phyloP scores from a whole-genome alignment of 2,888 invertebrate species.

The Vesta saturnalis region DNA sequence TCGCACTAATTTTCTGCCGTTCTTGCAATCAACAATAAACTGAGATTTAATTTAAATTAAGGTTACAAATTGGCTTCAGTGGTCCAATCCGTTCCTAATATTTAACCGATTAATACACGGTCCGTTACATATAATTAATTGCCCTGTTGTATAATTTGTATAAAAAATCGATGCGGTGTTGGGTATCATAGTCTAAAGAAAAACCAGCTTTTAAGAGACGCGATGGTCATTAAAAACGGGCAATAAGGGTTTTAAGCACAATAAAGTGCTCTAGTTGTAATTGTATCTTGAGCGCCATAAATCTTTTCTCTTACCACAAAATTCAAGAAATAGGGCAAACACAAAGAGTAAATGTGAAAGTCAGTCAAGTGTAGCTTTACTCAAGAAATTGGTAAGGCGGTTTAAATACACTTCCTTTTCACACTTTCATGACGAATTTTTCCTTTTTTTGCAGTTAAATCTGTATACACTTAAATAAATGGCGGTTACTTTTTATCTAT shows the following conservation, averaged over 20 bases:
- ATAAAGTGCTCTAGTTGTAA: slow-evolving; percentile 34
- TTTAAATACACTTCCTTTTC: slow-evolving; percentile 20
- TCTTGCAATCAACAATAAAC: slow-evolving; percentile 13
- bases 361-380: slow-evolving; percentile 28
- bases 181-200: background rate
- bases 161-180: slow-evolving; percentile 3
- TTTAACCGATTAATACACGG: slow-evolving; percentile 7
- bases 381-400: slow-evolving; percentile 27
- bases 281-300: slow-evolving; percentile 37
- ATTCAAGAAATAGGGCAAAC: slow-evolving; percentile 33
- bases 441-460: slow-evolving; percentile 8
- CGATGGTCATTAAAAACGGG: slow-evolving; percentile 15
- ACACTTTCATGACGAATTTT: slow-evolving; percentile 2
- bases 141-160: background rate
- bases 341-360: slow-evolving; percentile 38
- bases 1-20: slow-evolving; percentile 4
- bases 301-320: slow-evolving; percentile 36
- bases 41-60: slow-evolving; percentile 10
- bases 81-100: slow-evolving; percentile 6
- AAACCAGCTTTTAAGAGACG: background rate
- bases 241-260: slow-evolving; percentile 28
- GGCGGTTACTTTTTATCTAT: slow-evolving; percentile 37
- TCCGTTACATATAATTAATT: slow-evolving; percentile 6
- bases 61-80: background rate
- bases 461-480: slow-evolving; percentile 33